These are phyloP conservation scores for Drosophila putrida DNA, from an alignment of 2,888 invertebrate species.

Conservation along the genomic window DNA sequence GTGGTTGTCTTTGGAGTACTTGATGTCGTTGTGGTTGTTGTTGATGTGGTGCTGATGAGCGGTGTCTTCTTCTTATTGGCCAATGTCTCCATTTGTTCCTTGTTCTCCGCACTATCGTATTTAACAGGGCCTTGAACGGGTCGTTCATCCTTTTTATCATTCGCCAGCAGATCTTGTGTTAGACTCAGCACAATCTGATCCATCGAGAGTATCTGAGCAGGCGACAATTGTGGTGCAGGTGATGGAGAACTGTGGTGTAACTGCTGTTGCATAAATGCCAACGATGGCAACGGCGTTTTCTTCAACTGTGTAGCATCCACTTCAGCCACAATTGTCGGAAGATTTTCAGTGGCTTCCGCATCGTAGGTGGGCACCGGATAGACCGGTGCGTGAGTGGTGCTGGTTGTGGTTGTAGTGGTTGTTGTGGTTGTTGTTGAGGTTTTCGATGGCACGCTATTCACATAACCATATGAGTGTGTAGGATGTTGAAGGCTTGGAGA, in stretches of 20 bases:
- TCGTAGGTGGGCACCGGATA: slow-evolving; percentile 77
- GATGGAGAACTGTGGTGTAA: slow-evolving; percentile 50
- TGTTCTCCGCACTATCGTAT: slow-evolving; percentile 61
- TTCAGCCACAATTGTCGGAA: slow-evolving; percentile 32
- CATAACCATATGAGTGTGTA: slow-evolving; percentile 49
- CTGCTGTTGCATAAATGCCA: slow-evolving; percentile 66
- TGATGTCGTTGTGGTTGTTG: slow-evolving; percentile 22
- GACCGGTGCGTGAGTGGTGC: slow-evolving; percentile 55
- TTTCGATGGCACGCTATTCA: slow-evolving; percentile 41
- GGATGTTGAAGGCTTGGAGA: slow-evolving; percentile 9
- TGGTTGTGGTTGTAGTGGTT: slow-evolving; percentile 45
- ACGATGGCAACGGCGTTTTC: slow-evolving; percentile 63
- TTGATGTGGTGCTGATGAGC: slow-evolving; percentile 13
- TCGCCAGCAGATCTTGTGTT: slow-evolving; percentile 66
- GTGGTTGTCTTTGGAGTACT: slow-evolving; percentile 34
- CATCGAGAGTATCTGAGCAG: slow-evolving; percentile 80
- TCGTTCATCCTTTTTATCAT: slow-evolving; percentile 49
- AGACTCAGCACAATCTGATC: slow-evolving; percentile 83
- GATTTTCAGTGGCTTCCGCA: slow-evolving; percentile 36
- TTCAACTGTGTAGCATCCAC: slow-evolving; percentile 46
- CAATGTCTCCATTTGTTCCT: slow-evolving; percentile 52
- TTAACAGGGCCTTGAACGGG: slow-evolving; percentile 40
- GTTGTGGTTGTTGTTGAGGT: slow-evolving; percentile 41
- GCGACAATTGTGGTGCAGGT: slow-evolving; percentile 58
- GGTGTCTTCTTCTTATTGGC: slow-evolving; percentile 59